A percentile compares a stretch with the other conserved stretches of the same genome.
Evolutionary conservation across 2,113 vertebrate genomes (phyloP).

Genomic region (Semnornis frantzii): DNA sequence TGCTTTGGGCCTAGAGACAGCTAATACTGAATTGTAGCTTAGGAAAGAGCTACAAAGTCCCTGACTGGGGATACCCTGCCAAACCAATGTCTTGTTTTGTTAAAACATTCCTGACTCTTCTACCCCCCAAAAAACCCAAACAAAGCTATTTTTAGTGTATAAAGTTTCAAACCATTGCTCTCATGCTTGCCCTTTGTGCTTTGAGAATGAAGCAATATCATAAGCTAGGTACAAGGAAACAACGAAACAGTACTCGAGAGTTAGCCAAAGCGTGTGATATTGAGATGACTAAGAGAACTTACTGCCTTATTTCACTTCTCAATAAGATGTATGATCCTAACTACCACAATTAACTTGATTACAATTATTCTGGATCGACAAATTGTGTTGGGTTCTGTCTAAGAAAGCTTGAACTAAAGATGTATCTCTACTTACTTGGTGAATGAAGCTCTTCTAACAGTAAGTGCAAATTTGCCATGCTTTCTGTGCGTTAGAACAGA

Average conservation of each 20-base stretch:
- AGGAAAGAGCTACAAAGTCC: background rate
- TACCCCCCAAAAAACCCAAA: background rate
- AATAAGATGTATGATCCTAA: background rate
- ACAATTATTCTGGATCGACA: background rate
- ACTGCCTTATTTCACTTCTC: background rate
- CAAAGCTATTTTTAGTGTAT: slow-evolving; percentile 44
- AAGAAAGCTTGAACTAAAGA: fast-evolving
- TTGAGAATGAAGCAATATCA: slow-evolving; percentile 27
- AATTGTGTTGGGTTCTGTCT: background rate
- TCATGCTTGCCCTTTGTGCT: slow-evolving; percentile 11
- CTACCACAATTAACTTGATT: background rate
- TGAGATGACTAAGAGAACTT: background rate
- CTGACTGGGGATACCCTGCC: background rate
- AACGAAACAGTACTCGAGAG: background rate
- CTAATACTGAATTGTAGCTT: background rate
- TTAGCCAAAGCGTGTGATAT: background rate
- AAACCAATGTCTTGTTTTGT: slow-evolving; percentile 4
- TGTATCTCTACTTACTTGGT: background rate
- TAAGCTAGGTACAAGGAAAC: slow-evolving; percentile 14
- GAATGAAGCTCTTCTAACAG: background rate
- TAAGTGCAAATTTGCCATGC: background rate
- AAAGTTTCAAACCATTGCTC: background rate
- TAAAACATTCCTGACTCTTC: slow-evolving; percentile 15
- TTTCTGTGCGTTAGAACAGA: background rate
- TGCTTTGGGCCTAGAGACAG: background rate